A percentile compares a stretch with the other conserved stretches of the same genome.
These are phyloP conservation scores for Gymnothorax reevesii DNA, from an alignment of 2,797 vertebrate species.

Conservation along the genomic window DNA sequence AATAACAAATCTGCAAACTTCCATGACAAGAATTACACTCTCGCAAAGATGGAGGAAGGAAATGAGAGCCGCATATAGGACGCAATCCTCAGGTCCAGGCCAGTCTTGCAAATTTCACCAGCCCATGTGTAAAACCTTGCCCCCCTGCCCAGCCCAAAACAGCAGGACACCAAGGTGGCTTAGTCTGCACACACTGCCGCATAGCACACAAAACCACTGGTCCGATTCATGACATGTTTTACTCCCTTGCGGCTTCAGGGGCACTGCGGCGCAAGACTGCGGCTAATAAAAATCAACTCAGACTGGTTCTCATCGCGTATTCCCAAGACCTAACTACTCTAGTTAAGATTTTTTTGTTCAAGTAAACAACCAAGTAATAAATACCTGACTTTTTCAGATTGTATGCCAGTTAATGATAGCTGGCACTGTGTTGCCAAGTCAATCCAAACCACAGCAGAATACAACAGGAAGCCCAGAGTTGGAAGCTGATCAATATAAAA, in stretches of 20 bases:
- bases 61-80: background rate
- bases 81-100: background rate
- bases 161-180: background rate
- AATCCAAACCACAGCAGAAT: background rate
- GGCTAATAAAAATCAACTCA: background rate
- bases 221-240: background rate
- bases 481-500: background rate
- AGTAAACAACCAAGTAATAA: background rate
- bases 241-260: background rate
- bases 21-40: background rate
- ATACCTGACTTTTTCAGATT: background rate
- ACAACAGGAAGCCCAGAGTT: conserved; percentile 11
- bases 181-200: background rate
- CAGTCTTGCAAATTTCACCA: background rate
- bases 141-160: background rate
- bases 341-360: background rate
- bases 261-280: background rate
- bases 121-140: background rate
- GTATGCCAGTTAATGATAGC: background rate
- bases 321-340: background rate
- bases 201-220: background rate
- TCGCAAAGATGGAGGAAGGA: background rate
- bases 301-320: background rate
- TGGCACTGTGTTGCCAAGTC: background rate
- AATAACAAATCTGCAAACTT: background rate